phyloP scores from a whole-genome alignment of 2,888 invertebrate species.

The Chymomyza procnemis region DNA sequence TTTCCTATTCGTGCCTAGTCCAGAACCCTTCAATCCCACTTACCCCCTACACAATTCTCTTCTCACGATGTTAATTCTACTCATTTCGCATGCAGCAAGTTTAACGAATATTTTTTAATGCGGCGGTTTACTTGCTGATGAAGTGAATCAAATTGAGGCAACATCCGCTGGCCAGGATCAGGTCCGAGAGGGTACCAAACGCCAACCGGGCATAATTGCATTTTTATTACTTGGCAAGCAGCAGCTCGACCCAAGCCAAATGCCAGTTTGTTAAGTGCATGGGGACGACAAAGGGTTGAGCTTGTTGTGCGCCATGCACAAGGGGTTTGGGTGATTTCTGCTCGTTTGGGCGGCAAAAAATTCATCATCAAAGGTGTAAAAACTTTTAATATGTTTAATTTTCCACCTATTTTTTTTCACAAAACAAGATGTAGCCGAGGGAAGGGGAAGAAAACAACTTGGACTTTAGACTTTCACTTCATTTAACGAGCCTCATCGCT shows the following conservation, averaged over 20 bases:
- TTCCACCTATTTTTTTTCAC: slow-evolving; percentile 58
- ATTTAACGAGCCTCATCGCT: slow-evolving; percentile 36
- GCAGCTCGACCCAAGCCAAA: background rate
- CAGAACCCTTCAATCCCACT: too few relatives aligned
- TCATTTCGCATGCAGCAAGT: slow-evolving; percentile 65
- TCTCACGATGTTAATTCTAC: slow-evolving; percentile 6
- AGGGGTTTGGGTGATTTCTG: slow-evolving; percentile 49
- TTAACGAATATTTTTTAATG: slow-evolving; percentile 64
- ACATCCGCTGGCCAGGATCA: slow-evolving; percentile 15
- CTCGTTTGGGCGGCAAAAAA: slow-evolving; percentile 43
- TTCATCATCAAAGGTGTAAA: slow-evolving; percentile 76
- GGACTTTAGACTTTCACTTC: slow-evolving; percentile 25
- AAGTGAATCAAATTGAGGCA: slow-evolving; percentile 70
- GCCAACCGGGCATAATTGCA: slow-evolving; percentile 69
- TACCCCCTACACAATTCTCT: background rate
- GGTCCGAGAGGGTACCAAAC: background rate
- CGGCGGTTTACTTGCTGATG: slow-evolving; percentile 69
- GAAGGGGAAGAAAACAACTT: background rate
- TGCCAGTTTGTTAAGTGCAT: slow-evolving; percentile 61
- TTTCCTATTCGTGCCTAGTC: too few relatives aligned
- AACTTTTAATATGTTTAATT: slow-evolving; percentile 75
- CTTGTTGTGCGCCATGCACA: background rate
- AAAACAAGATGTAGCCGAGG: too few relatives aligned
- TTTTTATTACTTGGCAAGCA: slow-evolving; percentile 68
- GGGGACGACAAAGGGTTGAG: background rate